Base-by-base conservation (phyloP, 1,140 invertebrate species). In the Lysiphlebus fabarum region DNA sequence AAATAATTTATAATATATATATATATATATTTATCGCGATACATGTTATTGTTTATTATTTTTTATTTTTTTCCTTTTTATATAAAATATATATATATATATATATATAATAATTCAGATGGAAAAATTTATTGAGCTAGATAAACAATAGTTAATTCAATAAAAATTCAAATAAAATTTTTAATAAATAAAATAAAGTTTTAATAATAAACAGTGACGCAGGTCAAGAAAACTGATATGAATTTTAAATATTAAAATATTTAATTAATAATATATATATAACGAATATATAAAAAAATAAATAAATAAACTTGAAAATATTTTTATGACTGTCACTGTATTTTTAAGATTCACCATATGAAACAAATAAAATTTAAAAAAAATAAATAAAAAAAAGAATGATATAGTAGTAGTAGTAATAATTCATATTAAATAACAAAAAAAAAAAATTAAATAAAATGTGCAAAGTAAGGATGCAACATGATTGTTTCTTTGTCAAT, bases 271-370 rank as follows among this genome's bases (percentile, higher is more conserved):
- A 55, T 62, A n/a, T 60, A 55, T 62, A n/a, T 60, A 53, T 57
- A 57, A 59, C 34, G 12, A 37, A 47, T 7, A 33, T 62, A 62
- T 61, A 60, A 65, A 62, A 69, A 67, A 65, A 67, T 67, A 49
- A 48, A 64, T 65, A 62, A 70, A 57, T 37, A 56, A 56, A 47
- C 33, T 57, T 10, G 45, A 49, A 36, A 61, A 71, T 77, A 77
- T 77, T 77, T 77, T 78, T 77, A 67, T 77, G 74, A 75, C 67
- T 72, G 67, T 73, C 72, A 69, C 65, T 65, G 64, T 67, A 61
- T 65, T 57, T 50, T 58, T 65, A 65, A 61, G 45, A 61, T 63
- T 63, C 70, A 55, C 64, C 65, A 49, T 45, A 11, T 41, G 17
- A 62, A 34, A 40, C 55, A 34, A 41, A 55, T 38, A 47, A 42